Percentiles rank a stretch among this genome's conserved stretches.
Evolutionary conservation across 35 echinoderm and acorn worm genomes (phyloP).

Genomic region (Ophioderma brevispina): DNA sequence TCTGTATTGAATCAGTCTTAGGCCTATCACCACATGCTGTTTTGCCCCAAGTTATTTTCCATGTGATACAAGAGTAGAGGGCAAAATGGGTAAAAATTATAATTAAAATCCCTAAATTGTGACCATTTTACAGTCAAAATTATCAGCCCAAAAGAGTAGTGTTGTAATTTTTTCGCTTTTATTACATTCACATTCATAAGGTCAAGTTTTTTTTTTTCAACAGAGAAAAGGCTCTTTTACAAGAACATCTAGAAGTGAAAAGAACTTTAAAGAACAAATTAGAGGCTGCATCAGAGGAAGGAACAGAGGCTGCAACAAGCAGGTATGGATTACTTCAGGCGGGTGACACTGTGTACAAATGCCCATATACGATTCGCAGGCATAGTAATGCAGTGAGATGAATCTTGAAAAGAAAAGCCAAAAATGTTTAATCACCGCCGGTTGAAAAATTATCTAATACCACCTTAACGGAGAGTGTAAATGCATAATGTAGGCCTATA

Average conservation of each 20-base stretch:
- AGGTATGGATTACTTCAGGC: not conserved
- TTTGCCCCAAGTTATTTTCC: too few species aligned
- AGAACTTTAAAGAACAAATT: constrained; percentile 34
- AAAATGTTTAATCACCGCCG: too few species aligned
- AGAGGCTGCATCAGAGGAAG: constrained; percentile 24
- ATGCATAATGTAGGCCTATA: too few species aligned
- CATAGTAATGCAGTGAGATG: not conserved
- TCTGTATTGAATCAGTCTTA: too few species aligned
- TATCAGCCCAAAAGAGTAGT: not conserved
- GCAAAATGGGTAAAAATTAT: too few species aligned
- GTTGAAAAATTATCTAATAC: too few species aligned
- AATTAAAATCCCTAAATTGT: too few species aligned
- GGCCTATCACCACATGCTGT: too few species aligned
- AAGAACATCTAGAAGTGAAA: constrained; percentile 39
- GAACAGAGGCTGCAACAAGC: not conserved
- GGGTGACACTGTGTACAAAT: not conserved
- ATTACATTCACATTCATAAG: too few species aligned
- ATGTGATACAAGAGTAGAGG: too few species aligned
- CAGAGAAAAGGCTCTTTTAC: constrained; percentile 35
- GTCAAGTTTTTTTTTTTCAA: not conserved
- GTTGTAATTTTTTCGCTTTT: not conserved
- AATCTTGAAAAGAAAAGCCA: not conserved
- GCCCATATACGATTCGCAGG: not conserved
- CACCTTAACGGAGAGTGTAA: too few species aligned
- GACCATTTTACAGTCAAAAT: too few species aligned